phyloP scores from a whole-genome alignment of 2,888 invertebrate species.

The Prenolepis imparis region DNA sequence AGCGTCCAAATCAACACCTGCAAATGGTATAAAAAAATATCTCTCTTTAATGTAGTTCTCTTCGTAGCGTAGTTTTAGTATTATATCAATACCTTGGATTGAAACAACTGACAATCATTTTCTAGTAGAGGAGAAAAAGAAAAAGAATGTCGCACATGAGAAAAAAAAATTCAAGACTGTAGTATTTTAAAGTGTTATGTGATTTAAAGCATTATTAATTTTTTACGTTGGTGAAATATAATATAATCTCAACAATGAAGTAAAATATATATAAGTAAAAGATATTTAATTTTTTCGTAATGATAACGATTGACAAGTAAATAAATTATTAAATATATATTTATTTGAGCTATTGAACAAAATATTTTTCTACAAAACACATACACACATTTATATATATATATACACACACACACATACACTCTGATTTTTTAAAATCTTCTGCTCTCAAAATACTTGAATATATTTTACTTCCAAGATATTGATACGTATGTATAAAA shows the following conservation, averaged over 20 bases:
- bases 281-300: background rate
- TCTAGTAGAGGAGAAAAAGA: background rate
- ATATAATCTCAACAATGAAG: background rate
- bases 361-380: background rate
- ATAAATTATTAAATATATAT: slow-evolving; percentile 4
- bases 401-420: background rate
- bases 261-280: background rate
- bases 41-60: slow-evolving; percentile 20
- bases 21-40: slow-evolving; percentile 60
- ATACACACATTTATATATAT: no score
- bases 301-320: background rate
- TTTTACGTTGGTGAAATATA: no score
- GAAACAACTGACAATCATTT: background rate
- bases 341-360: background rate
- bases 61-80: background rate
- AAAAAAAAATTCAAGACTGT: slow-evolving; percentile 13
- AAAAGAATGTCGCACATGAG: background rate
- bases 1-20: slow-evolving; percentile 91
- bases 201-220: background rate
- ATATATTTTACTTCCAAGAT: slow-evolving; percentile 3
- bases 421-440: background rate
- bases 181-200: background rate
- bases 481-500: background rate
- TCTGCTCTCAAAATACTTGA: background rate
- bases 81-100: slow-evolving; percentile 7